A percentile compares a stretch with the other conserved stretches of the same genome.
Conservation (phyloP, 2,797 vertebrate species). For the Decapterus maruadsi region DNA sequence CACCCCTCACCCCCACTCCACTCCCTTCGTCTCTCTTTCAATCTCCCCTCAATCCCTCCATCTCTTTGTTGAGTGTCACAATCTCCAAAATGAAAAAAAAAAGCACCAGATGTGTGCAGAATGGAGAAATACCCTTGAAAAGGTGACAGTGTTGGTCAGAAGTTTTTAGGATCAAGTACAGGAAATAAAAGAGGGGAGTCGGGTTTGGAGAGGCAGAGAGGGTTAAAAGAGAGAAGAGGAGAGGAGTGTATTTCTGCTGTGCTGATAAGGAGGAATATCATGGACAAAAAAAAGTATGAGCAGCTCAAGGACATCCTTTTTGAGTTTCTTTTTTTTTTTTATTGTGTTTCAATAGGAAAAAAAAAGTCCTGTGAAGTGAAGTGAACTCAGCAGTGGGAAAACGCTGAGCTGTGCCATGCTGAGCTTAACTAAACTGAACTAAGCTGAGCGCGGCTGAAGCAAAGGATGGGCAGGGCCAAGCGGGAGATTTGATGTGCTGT, state of each 20-base stretch:
- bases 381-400: constrained; percentile 71
- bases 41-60: constrained; percentile 44
- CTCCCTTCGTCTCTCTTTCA: constrained; percentile 36
- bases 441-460: constrained; percentile 44
- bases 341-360: constrained; percentile 59
- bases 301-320: constrained; percentile 81
- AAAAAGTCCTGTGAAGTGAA: constrained; percentile 54
- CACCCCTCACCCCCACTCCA: constrained; percentile 15
- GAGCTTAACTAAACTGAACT: constrained; percentile 68
- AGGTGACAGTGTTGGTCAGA: constrained; percentile 14
- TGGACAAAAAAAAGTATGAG: constrained; percentile 60
- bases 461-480: constrained; percentile 51
- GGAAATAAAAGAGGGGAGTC: neutral
- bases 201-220: constrained; percentile 1
- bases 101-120: constrained; percentile 44
- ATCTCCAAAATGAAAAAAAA: neutral
- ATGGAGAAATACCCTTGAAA: constrained; percentile 40
- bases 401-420: constrained; percentile 71
- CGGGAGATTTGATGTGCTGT: constrained; percentile 61
- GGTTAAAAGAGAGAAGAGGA: constrained; percentile 25
- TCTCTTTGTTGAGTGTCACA: constrained; percentile 60
- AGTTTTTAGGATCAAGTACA: constrained; percentile 8
- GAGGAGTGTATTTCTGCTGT: constrained; percentile 44
- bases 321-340: constrained; percentile 50
- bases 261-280: constrained; percentile 71